Conservation (phyloP, 1,140 invertebrate species). For the Tenebrio molitor region DNA sequence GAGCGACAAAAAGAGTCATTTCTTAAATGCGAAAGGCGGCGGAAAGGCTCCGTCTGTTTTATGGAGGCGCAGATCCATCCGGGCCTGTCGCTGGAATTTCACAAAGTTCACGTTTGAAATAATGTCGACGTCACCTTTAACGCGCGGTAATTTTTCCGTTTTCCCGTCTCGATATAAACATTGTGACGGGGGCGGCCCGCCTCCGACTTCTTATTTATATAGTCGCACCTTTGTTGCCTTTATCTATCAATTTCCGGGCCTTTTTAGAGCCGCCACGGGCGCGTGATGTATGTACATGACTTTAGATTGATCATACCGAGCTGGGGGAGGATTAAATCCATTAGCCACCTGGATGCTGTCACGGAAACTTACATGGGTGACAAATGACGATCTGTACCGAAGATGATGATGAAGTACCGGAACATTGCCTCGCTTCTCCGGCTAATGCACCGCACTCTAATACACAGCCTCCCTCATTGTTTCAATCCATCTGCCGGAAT, state of each 20-base stretch:
- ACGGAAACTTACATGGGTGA: conserved; percentile 52
- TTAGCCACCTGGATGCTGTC: conserved; percentile 56
- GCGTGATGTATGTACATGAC: conserved; percentile 51
- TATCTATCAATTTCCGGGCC: conserved; percentile 31
- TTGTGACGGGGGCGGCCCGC: not conserved
- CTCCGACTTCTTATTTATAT: conserved; percentile 4
- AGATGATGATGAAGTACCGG: conserved; percentile 38
- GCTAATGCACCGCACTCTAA: conserved; percentile 38
- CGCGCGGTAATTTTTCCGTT: conserved; percentile 19
- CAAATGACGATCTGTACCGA: conserved; percentile 54
- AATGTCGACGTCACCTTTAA: conserved; percentile 37
- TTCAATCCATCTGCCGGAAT: conserved; percentile 34
- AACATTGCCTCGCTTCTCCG: conserved; percentile 34
- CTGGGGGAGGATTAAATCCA: conserved; percentile 52
- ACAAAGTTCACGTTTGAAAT: conserved; percentile 26
- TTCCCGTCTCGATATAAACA: conserved; percentile 14
- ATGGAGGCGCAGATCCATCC: not conserved
- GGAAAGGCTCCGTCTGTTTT: not conserved
- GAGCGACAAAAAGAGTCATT: conserved; percentile 9
- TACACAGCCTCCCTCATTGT: conserved; percentile 21
- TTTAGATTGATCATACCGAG: conserved; percentile 50
- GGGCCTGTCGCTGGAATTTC: not conserved
- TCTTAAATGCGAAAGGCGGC: not conserved
- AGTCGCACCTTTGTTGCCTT: conserved; percentile 18
- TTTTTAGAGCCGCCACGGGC: conserved; percentile 19